Percentiles rank a stretch among this genome's conserved stretches.
Evolutionary conservation across 2,888 invertebrate genomes (phyloP).

Genomic region (Euzophera pinguis): DNA sequence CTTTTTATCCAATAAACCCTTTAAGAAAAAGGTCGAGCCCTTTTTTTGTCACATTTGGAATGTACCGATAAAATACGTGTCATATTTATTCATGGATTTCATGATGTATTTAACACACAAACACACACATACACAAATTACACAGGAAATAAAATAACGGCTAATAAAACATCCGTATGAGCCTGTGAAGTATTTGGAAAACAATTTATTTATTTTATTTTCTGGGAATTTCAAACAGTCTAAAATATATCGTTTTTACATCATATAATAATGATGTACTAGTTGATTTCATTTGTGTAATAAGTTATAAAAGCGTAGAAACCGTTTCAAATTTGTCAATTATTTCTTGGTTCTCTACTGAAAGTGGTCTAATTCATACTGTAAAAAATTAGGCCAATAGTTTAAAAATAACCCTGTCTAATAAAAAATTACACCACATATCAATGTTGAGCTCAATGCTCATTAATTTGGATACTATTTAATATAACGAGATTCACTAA

Average conservation of each 20-base stretch:
- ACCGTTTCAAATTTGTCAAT: too few species aligned
- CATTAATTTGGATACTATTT: not conserved
- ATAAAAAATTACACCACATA: too few species aligned
- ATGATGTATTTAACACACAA: not conserved
- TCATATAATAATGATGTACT: conserved; percentile 17
- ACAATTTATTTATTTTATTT: too few species aligned
- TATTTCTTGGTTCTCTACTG: too few species aligned
- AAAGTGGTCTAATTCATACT: too few species aligned
- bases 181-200: not conserved
- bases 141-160: not conserved
- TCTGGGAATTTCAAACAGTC: too few species aligned
- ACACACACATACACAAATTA: too few species aligned
- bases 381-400: too few species aligned
- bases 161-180: not conserved
- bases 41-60: not conserved
- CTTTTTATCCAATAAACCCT: not conserved
- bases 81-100: not conserved
- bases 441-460: too few species aligned
- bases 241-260: too few species aligned
- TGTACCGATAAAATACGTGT: not conserved
- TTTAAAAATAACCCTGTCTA: too few species aligned
- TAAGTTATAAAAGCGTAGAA: too few species aligned
- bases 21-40: not conserved
- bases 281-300: conserved; percentile 50
- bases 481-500: not conserved